Base-by-base conservation (phyloP, 2,113 vertebrate species). In the Sander vitreus region DNA sequence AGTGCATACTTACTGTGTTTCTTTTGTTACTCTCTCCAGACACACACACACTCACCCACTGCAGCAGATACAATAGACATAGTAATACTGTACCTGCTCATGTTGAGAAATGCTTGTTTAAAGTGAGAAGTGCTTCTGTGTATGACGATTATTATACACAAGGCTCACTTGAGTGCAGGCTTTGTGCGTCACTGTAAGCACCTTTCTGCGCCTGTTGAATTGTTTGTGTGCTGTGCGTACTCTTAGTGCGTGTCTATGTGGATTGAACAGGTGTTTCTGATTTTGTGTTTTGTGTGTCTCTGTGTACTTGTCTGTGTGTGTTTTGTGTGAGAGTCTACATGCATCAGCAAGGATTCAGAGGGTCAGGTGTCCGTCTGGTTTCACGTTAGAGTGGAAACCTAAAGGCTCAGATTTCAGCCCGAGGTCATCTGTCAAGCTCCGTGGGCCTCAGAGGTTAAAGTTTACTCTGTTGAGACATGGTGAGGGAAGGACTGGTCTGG, bases 311-410 rank as follows among this genome's bases (percentile, higher is more conserved):
- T 65, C 27, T 13, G 4, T 62, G 63, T 75, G 55, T 21, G 23
- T 76, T 68, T 3, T 30, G 14, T 55, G 62, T 39, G 64, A 53
- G 79, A 21, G 77, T 21, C 55, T n/a, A 19, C 55, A 69, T 39
- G 59, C 68, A 36, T 45, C 39, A 47, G 62, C 0, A 3, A 36
- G 78, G 48, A 78, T 53, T 57, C 62, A 21, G 25, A 63, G 71
- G 57, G 71, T 89, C 77, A 81, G 77, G 80, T 93, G 80, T 89
- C 86, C 74, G 85, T 79, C 84, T 81, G 76, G 50, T 71, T 88
- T 85, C 68, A 75, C 45, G n/a, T 81, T 54, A 60, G 70, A 86
- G 80, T 81, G 77, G 81, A 92, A 87, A 86, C 74, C 62, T 76
- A 59, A 60, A 59, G 80, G 57, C 64, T 93, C 81, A 4, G 70